These are phyloP conservation scores for Drosophila melanogaster DNA, from an alignment of 1,140 invertebrate species.

Conservation along the genomic window Release_6_plus_ISO1_MT NT_033779.5:1625501-1626000, in stretches of 20 bases:
- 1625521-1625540: slow-evolving; percentile 60
- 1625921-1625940: slow-evolving; percentile 7
- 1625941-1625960: slow-evolving; percentile 45
- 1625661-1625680: slow-evolving; percentile 31
- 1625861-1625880: slow-evolving; percentile 80
- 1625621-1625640: slow-evolving; percentile 36
- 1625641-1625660: slow-evolving; percentile 21
- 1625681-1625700: slow-evolving; percentile 49
- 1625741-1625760: slow-evolving; percentile 79
- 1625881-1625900: slow-evolving; percentile 77
- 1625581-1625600: slow-evolving; percentile 49
- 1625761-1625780: slow-evolving; percentile 82
- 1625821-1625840: neutral
- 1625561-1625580: slow-evolving; percentile 57
- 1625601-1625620: slow-evolving; percentile 4
- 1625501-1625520: slow-evolving; percentile 53
- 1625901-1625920: slow-evolving; percentile 26
- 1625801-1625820: slow-evolving; percentile 20
- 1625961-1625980: slow-evolving; percentile 68
- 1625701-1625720: slow-evolving; percentile 12
- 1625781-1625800: slow-evolving; percentile 19
- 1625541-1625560: slow-evolving; percentile 14
- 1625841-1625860: slow-evolving; percentile 31
- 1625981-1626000: slow-evolving; percentile 78
- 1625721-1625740: slow-evolving; percentile 72